Evolutionary conservation across 2,888 invertebrate genomes (phyloP), one percentile per base, ranked within the genome.

Genomic region (Cristatella mucedo): DNA sequence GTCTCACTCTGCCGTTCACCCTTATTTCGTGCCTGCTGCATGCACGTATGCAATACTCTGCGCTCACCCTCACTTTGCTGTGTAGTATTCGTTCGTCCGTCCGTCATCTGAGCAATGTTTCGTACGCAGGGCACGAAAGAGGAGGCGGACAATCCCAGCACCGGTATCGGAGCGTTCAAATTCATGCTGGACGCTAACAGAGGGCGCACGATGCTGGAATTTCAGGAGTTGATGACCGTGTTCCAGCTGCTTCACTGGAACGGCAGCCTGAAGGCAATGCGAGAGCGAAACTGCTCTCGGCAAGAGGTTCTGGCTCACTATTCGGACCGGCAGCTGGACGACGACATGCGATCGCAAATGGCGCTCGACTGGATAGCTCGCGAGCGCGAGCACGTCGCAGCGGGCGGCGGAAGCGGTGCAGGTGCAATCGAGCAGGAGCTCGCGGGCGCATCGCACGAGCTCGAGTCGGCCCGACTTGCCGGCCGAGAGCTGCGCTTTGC

Each of bases 191-290:
- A 76, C 53, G 71, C 74, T 42, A 75, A 75, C 59, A 71, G 71
- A 45, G 74, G 74, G 1, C 76, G 85, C 49, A 86, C 87, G 39
- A 87, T 89, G 87, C 72, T 89, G 49, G 87, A 89, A 67, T 89
- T 87, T 71, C 87, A 89, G 68, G 87, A 89, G 65, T 70, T 89
- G 56, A 89, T 89, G 89, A 89, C 87, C n/a, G 87, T 89, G 34
- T 89, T 89, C 69, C 87, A 89, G 69, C 72, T 89, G 50, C 72
- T 89, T 39, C 89, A 89, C 68, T 89, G 89, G 89, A 89, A 89
- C 66, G 89, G 89, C n/a, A 85, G 84, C 50, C 68, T 89, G 53
- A 82, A 86, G 54, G 87, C 87, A 32, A 87, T 89, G 87, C 73
- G 87, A 33, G 87, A 89, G 66, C 74, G 87, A 32, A 86, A 87